A percentile compares a stretch with the other conserved stretches of the same genome.
Conservation (phyloP, 2,113 vertebrate genomes). For the Sterna hirundo region DNA sequence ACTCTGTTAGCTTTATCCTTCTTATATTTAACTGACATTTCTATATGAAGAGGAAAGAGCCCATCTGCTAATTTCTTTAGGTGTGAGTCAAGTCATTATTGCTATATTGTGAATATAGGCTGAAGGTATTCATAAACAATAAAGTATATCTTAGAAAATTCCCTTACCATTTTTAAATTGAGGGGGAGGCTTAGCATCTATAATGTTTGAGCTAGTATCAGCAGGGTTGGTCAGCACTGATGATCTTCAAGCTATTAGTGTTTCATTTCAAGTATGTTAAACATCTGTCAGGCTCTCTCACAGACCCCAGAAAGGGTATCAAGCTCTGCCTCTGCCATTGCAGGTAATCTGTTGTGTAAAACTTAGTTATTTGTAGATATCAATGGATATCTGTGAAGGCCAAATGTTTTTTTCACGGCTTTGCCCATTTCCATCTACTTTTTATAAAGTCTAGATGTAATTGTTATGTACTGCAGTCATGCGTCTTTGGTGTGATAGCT, state of each 20-base stretch:
- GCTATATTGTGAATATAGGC: background rate
- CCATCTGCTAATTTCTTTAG: background rate
- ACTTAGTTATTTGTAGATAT: background rate
- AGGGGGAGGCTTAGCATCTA: fast-evolving
- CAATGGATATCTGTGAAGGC: background rate
- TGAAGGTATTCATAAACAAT: background rate
- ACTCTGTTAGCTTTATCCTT: background rate
- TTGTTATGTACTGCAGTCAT: background rate
- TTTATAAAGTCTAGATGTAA: background rate
- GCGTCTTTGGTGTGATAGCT: background rate
- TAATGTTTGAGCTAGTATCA: background rate
- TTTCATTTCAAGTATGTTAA: background rate
- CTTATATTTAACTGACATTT: background rate
- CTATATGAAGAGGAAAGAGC: background rate
- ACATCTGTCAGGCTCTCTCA: background rate
- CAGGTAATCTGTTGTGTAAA: background rate
- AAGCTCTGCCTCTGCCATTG: background rate
- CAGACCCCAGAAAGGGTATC: background rate
- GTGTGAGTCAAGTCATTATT: background rate
- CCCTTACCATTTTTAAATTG: background rate
- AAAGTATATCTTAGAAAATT: background rate
- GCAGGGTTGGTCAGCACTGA: background rate
- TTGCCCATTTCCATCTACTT: background rate
- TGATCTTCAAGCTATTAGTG: background rate
- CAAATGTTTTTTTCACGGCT: background rate